Evolutionary conservation across 1,140 invertebrate species (phyloP), one percentile per base, ranked within the genome.

Genomic region (Copidosoma floridanum): DNA sequence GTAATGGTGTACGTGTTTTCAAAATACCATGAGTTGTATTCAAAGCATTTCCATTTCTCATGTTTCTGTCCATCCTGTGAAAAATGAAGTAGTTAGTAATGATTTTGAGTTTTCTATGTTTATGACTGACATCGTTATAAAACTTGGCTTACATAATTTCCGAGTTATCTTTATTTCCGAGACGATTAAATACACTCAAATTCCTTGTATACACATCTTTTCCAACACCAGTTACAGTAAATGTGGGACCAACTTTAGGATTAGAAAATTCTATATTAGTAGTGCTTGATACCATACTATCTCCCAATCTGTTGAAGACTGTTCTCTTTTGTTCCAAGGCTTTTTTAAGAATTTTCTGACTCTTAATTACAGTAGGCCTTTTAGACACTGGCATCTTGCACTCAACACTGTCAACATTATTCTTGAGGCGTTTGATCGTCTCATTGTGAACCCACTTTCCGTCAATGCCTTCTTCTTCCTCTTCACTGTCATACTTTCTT

Each of bases 331-430:
- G 71, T 37, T 80, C 77, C 14, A 65, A 16, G 0, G 67, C 56
- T 52, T 77, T 75, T 40, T 80, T 76, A 37, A 80, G 35, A 41
- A 79, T 70, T n/a, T 77, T 71, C 46, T 77, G 71, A 65, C 74
- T 79, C 68, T 75, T 71, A n/a, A n/a, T n/a, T 8, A 68, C 48
- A 0, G 73, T 79, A 21, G 74, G 74, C 29, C 71, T 73, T 60
- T 77, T 76, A 0, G 80, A 78, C 74, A 81, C 74, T 35, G 76
- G 75, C 3, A 83, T 69, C 57, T 79, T 81, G 57, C 83, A 83
- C 11, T 70, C 73, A 4, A 80, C 73, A 53, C 70, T 72, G 24
- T 80, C 72, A 37, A 79, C 76, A 12, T 48, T 65, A 64, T 57
- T 72, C 74, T 38, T 77, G 53, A 26, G 62, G 32, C 54, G 70